Base-by-base conservation (phyloP, 2,797 vertebrate species). In the Sitta carolinensis region DNA sequence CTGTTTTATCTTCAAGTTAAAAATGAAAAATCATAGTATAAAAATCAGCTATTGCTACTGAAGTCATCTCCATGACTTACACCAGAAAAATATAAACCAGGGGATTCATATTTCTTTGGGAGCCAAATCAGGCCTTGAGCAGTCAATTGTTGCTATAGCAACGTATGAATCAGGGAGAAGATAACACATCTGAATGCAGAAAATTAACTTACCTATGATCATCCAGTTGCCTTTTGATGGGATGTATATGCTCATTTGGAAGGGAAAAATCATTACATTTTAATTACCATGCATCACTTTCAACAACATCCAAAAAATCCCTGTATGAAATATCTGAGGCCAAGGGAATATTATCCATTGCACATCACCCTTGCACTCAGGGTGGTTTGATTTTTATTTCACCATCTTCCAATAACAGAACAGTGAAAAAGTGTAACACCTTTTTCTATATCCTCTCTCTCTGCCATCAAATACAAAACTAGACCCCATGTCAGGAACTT, bases 81-180 rank as follows among this genome's bases (percentile, higher is more conserved):
- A 95, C 34, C 26, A 93, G 68, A 90, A 97, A 93, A 74, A 84
- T 48, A 92, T 47, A 90, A 95, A 94, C 67, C 48, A 82, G 52
- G 67, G 69, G 42, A 77, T 95, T 96, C 67, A 68, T 93, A 79
- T 91, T 95, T 97, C 85, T 67, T 34, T 84, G 81, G 90, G 84
- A 97, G 87, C 90, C 94, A 92, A 97, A 84, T 96, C 92, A 97
- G 94, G 73, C 94, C 90, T 86, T 66, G 75, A 78, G 91, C 96
- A 95, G 94, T 96, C 95, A 96, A 38, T 47, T 8, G 95, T 98
- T 98, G 90, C 96, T 89, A 97, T 95, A 90, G 95, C 93, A 98
- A 98, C 75, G 0, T 30, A 70, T 87, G 84, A 96, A 96, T 87
- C 63, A 51, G 55, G 18, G 79, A 96, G 88, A 96, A 94, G 93